A percentile compares a stretch with the other conserved stretches of the same genome.
phyloP scores from a whole-genome alignment of 2,113 vertebrate species.

The Bufo bufo region DNA sequence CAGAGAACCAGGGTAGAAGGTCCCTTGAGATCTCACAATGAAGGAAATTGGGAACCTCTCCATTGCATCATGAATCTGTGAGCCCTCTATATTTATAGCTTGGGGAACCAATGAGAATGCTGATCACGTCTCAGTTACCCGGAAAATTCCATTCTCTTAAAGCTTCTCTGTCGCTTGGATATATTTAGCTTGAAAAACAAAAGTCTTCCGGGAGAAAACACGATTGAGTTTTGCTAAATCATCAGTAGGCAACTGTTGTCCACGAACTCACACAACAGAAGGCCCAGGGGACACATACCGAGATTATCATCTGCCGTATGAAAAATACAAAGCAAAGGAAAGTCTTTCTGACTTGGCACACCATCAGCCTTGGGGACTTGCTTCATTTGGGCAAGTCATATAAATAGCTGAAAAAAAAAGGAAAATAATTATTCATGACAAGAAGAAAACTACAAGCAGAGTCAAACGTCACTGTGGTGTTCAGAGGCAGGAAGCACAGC shows the following conservation, averaged over 20 bases:
- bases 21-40: conserved; percentile 22
- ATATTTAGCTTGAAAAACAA: conserved; percentile 44
- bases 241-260: conserved; percentile 51
- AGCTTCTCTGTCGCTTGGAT: conserved; percentile 20
- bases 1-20: neutral
- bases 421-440: conserved; percentile 15
- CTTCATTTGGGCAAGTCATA: conserved; percentile 41
- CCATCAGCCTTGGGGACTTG: conserved; percentile 27
- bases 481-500: neutral
- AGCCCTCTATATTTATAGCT: conserved; percentile 35
- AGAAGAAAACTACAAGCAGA: neutral
- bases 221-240: conserved; percentile 45
- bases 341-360: conserved; percentile 28
- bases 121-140: conserved; percentile 30
- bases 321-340: conserved; percentile 36
- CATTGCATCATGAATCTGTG: conserved; percentile 39
- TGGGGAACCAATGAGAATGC: neutral
- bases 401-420: conserved; percentile 17
- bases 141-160: conserved; percentile 24
- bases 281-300: conserved; percentile 9
- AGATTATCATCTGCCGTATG: conserved; percentile 42
- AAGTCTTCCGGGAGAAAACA: conserved; percentile 26
- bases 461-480: neutral
- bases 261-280: conserved; percentile 40
- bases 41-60: conserved; percentile 25